Evolutionary conservation across 2,113 vertebrate genomes (phyloP).

Genomic region (Perccottus glenii): DNA sequence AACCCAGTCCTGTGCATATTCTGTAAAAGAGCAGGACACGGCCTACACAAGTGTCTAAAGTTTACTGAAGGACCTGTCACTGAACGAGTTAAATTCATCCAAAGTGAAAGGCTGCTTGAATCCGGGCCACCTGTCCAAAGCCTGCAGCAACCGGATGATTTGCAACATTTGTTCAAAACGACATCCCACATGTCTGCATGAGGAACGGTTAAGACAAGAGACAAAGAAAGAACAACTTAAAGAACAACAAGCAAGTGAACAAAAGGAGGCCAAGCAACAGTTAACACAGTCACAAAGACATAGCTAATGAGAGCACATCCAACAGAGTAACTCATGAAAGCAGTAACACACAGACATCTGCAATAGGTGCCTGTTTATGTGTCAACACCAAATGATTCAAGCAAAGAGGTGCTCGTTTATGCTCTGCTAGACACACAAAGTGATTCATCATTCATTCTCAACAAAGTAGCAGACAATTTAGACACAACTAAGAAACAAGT

Average conservation of each 20-base stretch:
- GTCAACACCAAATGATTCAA: slow-evolving; percentile 21
- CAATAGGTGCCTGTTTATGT: slow-evolving; percentile 38
- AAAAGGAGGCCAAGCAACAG: slow-evolving; percentile 14
- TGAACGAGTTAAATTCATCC: slow-evolving; percentile 24
- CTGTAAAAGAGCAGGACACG: slow-evolving; percentile 30
- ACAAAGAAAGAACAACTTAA: slow-evolving; percentile 6
- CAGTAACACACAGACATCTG: slow-evolving; percentile 22
- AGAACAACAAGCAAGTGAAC: slow-evolving; percentile 3
- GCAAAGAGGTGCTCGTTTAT: slow-evolving; percentile 33
- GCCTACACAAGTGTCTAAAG: slow-evolving; percentile 8
- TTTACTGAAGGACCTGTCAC: slow-evolving; percentile 14
- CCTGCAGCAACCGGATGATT: slow-evolving; percentile 8
- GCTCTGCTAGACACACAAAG: slow-evolving; percentile 39
- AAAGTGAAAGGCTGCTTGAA: slow-evolving; percentile 29
- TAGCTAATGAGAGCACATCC: slow-evolving; percentile 24
- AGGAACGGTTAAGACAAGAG: slow-evolving; percentile 16
- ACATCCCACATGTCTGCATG: slow-evolving; percentile 31
- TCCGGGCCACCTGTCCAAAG: slow-evolving; percentile 30
- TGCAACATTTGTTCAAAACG: slow-evolving; percentile 21
- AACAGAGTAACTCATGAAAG: slow-evolving; percentile 42
- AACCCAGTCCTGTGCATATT: not conserved
- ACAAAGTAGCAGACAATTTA: slow-evolving; percentile 28
- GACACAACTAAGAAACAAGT: slow-evolving; percentile 3
- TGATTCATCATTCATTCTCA: slow-evolving; percentile 38
- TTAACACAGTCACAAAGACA: slow-evolving; percentile 10